Conservation (phyloP, 2,113 vertebrate species). For the Sceloporus undulatus region DNA sequence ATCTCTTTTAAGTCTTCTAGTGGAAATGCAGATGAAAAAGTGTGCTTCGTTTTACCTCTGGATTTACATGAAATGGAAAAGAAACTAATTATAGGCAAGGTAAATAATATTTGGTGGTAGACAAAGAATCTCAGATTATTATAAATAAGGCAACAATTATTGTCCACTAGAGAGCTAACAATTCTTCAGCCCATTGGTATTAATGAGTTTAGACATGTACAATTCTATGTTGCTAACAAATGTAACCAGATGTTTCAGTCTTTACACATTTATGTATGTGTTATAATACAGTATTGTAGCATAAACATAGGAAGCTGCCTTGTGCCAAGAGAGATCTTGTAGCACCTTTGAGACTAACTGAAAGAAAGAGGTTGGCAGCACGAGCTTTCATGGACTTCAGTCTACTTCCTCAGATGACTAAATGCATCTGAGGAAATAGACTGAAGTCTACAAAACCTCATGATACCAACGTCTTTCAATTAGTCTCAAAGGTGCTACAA, state of each 20-base stretch:
- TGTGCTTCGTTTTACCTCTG: constrained; percentile 69
- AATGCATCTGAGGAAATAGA: no score
- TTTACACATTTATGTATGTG: background rate
- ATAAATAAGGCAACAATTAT: background rate
- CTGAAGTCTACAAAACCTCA: no score
- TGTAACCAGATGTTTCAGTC: background rate
- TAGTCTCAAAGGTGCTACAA: no score
- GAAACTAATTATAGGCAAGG: constrained; percentile 65
- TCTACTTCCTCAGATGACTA: no score
- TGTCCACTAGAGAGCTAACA: background rate
- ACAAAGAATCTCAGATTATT: background rate
- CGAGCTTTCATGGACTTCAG: no score
- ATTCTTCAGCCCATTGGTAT: background rate
- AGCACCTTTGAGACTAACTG: no score
- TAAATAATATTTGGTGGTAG: constrained; percentile 27
- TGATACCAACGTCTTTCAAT: no score
- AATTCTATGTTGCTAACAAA: background rate
- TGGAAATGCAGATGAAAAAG: constrained; percentile 15
- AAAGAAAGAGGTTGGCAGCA: no score
- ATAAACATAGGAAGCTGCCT: background rate
- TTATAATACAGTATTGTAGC: background rate
- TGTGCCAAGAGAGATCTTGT: background rate
- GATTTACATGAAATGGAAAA: constrained; percentile 60
- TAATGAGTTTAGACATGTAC: background rate
- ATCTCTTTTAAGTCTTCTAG: constrained; percentile 56